Evolutionary conservation across 2,797 vertebrate genomes (phyloP), one percentile per base, ranked within the genome.

Genomic region (Mormyrops boulengeri): DNA sequence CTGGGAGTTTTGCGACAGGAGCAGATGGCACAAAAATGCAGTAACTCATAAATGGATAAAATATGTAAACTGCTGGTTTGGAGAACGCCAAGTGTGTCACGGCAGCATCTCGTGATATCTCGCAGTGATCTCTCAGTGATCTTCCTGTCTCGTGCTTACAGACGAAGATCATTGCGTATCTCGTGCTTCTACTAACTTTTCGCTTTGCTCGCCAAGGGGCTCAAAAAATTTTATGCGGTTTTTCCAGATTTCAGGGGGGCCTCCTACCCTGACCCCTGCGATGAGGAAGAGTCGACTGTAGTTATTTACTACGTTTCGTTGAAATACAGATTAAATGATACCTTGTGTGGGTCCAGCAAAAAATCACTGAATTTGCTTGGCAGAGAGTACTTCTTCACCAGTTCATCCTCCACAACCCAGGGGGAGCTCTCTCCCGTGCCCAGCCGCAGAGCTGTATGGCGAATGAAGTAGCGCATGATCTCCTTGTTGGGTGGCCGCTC

Each of bases 321-420:
- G 38, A 30, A 80, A 80, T 44, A 30, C n/a, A 85, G 47, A 26
- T 49, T 14, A 30, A 52, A 49, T 14, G 2, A 88, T 95, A 99
- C 99, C 97, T 99, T 99, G 89, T 99, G 95, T 17, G 98, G 98
- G 93, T 98, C 97, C 87, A 99, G 96, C 91, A 99, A 96, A 93
- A 99, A 99, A 95, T 99, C 97, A 41, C 96, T 99, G 92, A 99
- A 99, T 96, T 99, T 99, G 96, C 98, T 99, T 50, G 98, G 99
- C 8, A 99, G 95, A 82, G 94, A 96, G 8, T 97, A 99, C 87
- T 99, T 99, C 93, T 98, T 99, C 90, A 99, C 98, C 90, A 99
- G 91, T 8, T 97, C 97, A 88, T 99, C 98, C 94, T 99, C 99
- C 47, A 99, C 99, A 0, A 99, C 98, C 99, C 99, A 99, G 0